Base-by-base conservation (phyloP, 2,888 invertebrate species). In the Pristionchus fissidentatus region DNA sequence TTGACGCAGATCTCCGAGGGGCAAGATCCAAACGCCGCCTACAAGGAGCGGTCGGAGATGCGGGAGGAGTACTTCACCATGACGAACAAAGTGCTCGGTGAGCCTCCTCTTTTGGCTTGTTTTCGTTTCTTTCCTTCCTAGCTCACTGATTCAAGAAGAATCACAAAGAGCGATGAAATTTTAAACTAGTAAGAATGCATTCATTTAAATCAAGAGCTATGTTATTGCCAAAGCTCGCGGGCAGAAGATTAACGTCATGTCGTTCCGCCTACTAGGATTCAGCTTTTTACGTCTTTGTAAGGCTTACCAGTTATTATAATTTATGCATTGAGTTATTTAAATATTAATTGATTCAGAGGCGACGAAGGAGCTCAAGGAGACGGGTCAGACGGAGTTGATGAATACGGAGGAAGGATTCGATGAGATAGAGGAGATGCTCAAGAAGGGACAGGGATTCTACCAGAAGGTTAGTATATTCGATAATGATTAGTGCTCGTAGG, bases 381-480 rank as follows among this genome's bases (percentile, higher is more conserved):
- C 10, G 10, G 80, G 80, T 5, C 10, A 79, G 22, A 38, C 32
- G 2, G 80, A 81, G 10, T 13, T 81, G 4, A 15, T 81, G 5
- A 41, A 70, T 32, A 60, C 57, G 2, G 80, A 80, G n/a, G 62
- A 60, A 4, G 80, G 62, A 26, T 38, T 13, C 38, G 43, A 83
- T n/a, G 83, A 83, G 32, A 5, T 83, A 1, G 73, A 83, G 38
- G 35, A n/a, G 19, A 43, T 43, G 15, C 49, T 83, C 46, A n/a
- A 19, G 55, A 35, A 62, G 29, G 83, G 35, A 10, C 15, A 73
- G 5, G 29, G 32, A 7, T 66, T n/a, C 73, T 83, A 83, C 55
- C n/a, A 70, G 19, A 70, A 55, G 83, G 83, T 83, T 26, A 3
- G 70, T 19, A n/a, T n/a, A n/a, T n/a, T n/a, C n/a, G n/a, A n/a